Evolutionary conservation across 2,888 invertebrate genomes (phyloP).

Genomic region (Chymomyza caudatula): DNA sequence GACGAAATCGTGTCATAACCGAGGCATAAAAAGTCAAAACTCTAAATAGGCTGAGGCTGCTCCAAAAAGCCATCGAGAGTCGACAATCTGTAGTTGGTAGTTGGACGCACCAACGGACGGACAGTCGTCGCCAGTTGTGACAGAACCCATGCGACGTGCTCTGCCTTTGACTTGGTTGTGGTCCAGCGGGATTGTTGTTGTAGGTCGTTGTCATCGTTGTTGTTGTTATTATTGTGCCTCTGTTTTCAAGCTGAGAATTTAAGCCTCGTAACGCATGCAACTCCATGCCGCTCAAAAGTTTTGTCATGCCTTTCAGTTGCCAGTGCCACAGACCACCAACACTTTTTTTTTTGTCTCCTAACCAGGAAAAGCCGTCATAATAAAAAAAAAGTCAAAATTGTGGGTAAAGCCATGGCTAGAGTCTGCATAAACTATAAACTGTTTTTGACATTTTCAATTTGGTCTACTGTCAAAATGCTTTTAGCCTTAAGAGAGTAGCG

Average conservation of each 20-base stretch:
- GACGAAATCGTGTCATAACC: conserved; percentile 72
- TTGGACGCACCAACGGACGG: neutral
- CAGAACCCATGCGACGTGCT: conserved; percentile 55
- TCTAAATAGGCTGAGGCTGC: neutral
- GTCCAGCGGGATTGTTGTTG: conserved; percentile 5
- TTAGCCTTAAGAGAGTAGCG: conserved; percentile 32
- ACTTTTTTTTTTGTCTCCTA: neutral
- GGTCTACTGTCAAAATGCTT: conserved; percentile 69
- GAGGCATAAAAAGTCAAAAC: conserved; percentile 38
- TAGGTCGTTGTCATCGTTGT: conserved; percentile 26
- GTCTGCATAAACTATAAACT: conserved; percentile 58
- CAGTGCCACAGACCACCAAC: conserved; percentile 8
- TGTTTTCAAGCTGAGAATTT: conserved; percentile 9
- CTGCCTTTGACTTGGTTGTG: conserved; percentile 44
- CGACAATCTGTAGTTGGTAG: neutral
- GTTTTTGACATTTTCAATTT: conserved; percentile 72
- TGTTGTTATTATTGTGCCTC: conserved; percentile 24
- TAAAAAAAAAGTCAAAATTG: conserved; percentile 7
- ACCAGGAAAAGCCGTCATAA: neutral
- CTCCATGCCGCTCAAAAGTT: conserved; percentile 34
- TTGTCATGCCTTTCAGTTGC: conserved; percentile 35
- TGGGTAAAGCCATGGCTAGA: conserved; percentile 32
- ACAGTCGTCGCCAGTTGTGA: neutral
- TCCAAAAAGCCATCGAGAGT: neutral
- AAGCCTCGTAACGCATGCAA: conserved; percentile 12